Conservation (phyloP, 2,113 vertebrate species). For the Corythornis cristatus region DNA sequence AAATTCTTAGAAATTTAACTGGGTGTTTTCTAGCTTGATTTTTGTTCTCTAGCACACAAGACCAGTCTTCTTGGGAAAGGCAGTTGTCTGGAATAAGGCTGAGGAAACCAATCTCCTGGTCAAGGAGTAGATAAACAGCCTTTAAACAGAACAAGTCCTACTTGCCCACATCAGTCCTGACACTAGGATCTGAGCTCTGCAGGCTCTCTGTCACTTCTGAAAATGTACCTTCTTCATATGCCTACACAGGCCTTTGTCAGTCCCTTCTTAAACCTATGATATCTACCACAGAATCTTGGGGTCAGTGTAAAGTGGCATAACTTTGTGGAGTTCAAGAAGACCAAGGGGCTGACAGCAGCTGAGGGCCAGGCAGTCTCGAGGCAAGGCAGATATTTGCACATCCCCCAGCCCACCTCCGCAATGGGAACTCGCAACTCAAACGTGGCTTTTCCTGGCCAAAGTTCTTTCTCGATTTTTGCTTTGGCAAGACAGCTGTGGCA, state of each 20-base stretch:
- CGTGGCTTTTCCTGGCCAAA: background rate
- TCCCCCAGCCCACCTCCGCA: background rate
- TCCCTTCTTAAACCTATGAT: background rate
- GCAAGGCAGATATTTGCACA: background rate
- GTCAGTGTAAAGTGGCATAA: background rate
- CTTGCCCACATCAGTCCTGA: background rate
- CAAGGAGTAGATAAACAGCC: background rate
- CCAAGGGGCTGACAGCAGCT: background rate
- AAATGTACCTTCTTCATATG: background rate
- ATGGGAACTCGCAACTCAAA: background rate
- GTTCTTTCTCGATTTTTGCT: background rate
- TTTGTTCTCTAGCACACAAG: background rate
- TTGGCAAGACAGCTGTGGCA: background rate
- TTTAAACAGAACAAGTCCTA: background rate
- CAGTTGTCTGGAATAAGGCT: background rate
- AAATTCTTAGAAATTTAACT: background rate
- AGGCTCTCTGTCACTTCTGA: background rate
- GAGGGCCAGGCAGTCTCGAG: background rate
- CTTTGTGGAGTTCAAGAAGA: background rate
- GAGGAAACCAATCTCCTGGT: background rate
- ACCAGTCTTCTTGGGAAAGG: slow-evolving; percentile 17
- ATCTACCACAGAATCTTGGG: background rate
- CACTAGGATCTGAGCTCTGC: background rate
- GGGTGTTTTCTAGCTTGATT: slow-evolving; percentile 3
- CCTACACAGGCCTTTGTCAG: background rate